Percentiles rank a stretch among this genome's conserved stretches.
phyloP scores from a whole-genome alignment of 1,140 invertebrate species.

The Drepana arcuata region DNA sequence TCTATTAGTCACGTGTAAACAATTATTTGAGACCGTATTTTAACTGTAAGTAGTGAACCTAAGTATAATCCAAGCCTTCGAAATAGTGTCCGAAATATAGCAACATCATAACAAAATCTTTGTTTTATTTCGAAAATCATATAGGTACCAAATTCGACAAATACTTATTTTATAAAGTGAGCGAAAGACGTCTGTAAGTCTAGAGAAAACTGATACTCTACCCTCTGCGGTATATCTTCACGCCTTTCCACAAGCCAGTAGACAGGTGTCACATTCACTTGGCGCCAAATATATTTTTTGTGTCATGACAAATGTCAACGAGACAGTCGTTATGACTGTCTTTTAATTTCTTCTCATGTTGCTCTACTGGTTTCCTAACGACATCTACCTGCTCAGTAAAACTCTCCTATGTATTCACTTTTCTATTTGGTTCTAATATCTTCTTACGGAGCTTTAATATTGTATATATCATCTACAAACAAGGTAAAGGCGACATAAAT shows the following conservation, averaged over 20 bases:
- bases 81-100: neutral
- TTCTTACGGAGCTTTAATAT: conserved; percentile 11
- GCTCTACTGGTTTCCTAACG: neutral
- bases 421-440: neutral
- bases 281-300: no score
- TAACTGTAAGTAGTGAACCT: conserved; percentile 5
- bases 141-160: no score
- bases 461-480: conserved; percentile 15
- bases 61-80: conserved; percentile 21
- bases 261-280: no score
- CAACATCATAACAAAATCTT: no score
- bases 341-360: neutral
- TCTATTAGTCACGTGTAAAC: conserved; percentile 8
- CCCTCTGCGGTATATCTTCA: no score
- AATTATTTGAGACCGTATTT: conserved; percentile 51
- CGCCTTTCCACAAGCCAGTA: no score
- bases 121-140: no score
- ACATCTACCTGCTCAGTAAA: neutral
- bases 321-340: neutral
- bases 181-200: no score
- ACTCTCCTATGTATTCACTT: neutral
- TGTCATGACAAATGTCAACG: no score
- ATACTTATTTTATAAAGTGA: no score
- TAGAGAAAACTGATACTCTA: no score
- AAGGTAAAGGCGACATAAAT: conserved; percentile 26